Conservation (phyloP, 2,888 invertebrate species). For the Encarsia formosa region DNA sequence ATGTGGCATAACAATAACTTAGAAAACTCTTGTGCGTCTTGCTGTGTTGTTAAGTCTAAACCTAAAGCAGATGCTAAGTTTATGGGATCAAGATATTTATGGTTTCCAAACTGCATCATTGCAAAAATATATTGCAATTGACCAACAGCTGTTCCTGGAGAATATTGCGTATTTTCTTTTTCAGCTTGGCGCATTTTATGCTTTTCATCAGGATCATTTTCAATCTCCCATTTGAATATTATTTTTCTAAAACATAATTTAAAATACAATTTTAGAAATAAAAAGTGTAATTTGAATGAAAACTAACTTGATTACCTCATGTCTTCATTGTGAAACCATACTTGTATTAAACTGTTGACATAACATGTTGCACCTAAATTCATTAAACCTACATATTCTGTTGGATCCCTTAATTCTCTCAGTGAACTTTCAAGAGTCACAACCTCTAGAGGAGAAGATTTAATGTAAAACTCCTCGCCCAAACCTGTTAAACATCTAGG, state of each 20-base stretch:
- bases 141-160: conserved; percentile 48
- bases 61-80: conserved; percentile 57
- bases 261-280: not conserved
- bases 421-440: conserved; percentile 47
- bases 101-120: conserved; percentile 56
- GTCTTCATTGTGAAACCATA: conserved; percentile 62
- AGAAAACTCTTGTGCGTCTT: conserved; percentile 65
- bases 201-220: conserved; percentile 49
- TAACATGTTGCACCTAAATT: conserved; percentile 66
- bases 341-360: conserved; percentile 61
- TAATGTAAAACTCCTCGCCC: conserved; percentile 58
- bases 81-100: conserved; percentile 57
- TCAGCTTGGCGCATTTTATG: conserved; percentile 31
- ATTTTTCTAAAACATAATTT: conserved; percentile 50
- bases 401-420: conserved; percentile 48
- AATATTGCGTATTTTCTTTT: conserved; percentile 11
- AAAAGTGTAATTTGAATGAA: conserved; percentile 57
- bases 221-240: conserved; percentile 57
- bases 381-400: conserved; percentile 58
- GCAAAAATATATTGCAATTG: conserved; percentile 61
- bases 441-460: conserved; percentile 51
- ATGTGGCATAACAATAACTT: conserved; percentile 59
- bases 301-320: conserved; percentile 48
- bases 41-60: conserved; percentile 58
- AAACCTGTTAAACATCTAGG: conserved; percentile 59